These are phyloP conservation scores for Geotrypetes seraphini DNA, from an alignment of 2,797 vertebrate species.

Conservation along the genomic window DNA sequence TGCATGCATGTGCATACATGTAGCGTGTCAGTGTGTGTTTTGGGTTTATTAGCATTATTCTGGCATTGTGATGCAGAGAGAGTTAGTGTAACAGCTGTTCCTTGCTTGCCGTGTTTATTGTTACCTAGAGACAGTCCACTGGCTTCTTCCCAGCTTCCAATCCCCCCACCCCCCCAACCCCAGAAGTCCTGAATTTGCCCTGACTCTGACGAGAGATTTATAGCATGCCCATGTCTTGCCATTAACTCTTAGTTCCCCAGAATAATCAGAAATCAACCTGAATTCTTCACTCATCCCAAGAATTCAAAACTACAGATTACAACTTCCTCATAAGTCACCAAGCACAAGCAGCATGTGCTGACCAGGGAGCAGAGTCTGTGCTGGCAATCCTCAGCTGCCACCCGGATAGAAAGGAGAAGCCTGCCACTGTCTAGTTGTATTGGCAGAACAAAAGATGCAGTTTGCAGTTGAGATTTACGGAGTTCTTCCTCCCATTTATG, in stretches of 20 bases:
- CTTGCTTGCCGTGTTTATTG: slow-evolving; percentile 62
- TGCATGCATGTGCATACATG: slow-evolving; percentile 14
- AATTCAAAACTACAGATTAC: too few relatives aligned
- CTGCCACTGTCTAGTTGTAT: neutral
- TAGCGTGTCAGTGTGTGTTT: too few relatives aligned
- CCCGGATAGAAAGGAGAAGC: neutral
- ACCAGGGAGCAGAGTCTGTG: too few relatives aligned
- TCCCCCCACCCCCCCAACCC: slow-evolving; percentile 13
- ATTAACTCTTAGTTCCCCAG: slow-evolving; percentile 46
- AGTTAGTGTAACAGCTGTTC: slow-evolving; percentile 64
- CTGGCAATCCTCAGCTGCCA: too few relatives aligned
- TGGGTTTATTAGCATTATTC: slow-evolving; percentile 57
- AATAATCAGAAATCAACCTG: neutral
- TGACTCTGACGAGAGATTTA: slow-evolving; percentile 59
- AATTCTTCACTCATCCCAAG: too few relatives aligned
- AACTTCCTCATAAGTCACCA: too few relatives aligned
- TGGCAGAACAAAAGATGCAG: slow-evolving; percentile 6
- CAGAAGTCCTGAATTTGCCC: slow-evolving; percentile 27
- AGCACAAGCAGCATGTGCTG: too few relatives aligned
- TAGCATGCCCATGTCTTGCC: slow-evolving; percentile 39
- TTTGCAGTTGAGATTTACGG: neutral
- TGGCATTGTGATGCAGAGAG: slow-evolving; percentile 64
- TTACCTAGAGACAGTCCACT: slow-evolving; percentile 69
- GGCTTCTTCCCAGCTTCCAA: slow-evolving; percentile 55
- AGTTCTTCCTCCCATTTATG: neutral